phyloP scores from a whole-genome alignment of 2,888 invertebrate species.

The Polyploca ridens region DNA sequence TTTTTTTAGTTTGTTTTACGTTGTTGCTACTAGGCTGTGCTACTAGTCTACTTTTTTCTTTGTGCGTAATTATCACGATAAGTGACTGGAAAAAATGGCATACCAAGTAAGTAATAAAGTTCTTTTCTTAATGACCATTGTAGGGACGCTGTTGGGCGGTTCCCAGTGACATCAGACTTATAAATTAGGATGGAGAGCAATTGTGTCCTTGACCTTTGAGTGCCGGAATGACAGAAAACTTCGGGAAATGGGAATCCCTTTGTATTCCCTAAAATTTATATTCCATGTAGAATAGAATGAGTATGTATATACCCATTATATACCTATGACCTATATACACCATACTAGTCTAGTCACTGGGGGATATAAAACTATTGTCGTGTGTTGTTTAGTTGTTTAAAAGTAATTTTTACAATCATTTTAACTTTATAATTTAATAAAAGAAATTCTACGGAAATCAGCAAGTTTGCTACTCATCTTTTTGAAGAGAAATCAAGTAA shows the following conservation, averaged over 20 bases:
- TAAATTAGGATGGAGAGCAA: slow-evolving; percentile 32
- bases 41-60: background rate
- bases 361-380: too few relatives aligned
- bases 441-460: too few relatives aligned
- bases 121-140: background rate
- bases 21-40: background rate
- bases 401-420: too few relatives aligned
- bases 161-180: slow-evolving; percentile 43
- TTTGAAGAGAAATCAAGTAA: too few relatives aligned
- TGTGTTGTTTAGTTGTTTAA: too few relatives aligned
- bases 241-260: background rate
- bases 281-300: too few relatives aligned
- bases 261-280: too few relatives aligned
- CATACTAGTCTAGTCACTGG: too few relatives aligned
- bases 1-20: background rate
- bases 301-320: too few relatives aligned
- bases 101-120: slow-evolving; percentile 48
- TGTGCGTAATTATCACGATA: background rate
- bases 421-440: too few relatives aligned
- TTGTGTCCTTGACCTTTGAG: background rate
- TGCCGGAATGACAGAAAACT: background rate
- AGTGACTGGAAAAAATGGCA: slow-evolving; percentile 36
- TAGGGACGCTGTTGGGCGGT: slow-evolving; percentile 34
- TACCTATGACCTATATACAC: too few relatives aligned
- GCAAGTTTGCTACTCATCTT: too few relatives aligned